Percentiles rank a stretch among this genome's conserved stretches.
Conservation (phyloP, 1,140 invertebrate species). For the Drosophila murphyi region DNA sequence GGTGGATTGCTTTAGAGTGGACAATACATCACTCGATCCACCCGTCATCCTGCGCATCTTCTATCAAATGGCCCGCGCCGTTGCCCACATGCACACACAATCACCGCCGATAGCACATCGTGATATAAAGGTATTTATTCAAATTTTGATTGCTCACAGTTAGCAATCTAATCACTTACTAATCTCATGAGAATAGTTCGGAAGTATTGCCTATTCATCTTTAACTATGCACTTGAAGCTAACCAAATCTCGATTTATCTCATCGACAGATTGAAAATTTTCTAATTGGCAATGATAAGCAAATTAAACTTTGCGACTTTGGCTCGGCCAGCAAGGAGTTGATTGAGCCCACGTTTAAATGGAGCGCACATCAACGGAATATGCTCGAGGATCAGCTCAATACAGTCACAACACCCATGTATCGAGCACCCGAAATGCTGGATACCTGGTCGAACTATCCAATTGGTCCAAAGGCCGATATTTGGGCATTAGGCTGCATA, state of each 20-base stretch:
- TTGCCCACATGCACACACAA: constrained; percentile 97
- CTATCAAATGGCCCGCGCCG: constrained; percentile 95
- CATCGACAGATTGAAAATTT: constrained; percentile 86
- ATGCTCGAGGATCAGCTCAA: constrained; percentile 96
- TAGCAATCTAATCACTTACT: too few species aligned
- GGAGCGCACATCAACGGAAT: constrained; percentile 96
- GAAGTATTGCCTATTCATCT: too few species aligned
- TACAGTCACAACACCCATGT: constrained; percentile 94
- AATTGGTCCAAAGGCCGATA: constrained; percentile 94
- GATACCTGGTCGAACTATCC: constrained; percentile 98
- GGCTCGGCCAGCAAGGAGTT: constrained; percentile 96
- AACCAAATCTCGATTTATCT: constrained; percentile 44
- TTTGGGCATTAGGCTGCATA: constrained; percentile 99
- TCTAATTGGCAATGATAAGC: constrained; percentile 91
- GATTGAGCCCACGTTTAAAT: constrained; percentile 93
- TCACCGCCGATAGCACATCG: constrained; percentile 95
- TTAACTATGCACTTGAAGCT: background rate
- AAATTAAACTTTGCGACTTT: constrained; percentile 99
- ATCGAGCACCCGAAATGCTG: constrained; percentile 97
- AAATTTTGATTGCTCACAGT: background rate
- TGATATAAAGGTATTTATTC: constrained; percentile 88
- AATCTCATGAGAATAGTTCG: too few species aligned
- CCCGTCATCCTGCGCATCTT: constrained; percentile 94
- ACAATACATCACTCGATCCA: constrained; percentile 86
- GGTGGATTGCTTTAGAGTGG: constrained; percentile 91